Conservation (phyloP, 2,113 vertebrate species). For the Camelus bactrianus region DNA sequence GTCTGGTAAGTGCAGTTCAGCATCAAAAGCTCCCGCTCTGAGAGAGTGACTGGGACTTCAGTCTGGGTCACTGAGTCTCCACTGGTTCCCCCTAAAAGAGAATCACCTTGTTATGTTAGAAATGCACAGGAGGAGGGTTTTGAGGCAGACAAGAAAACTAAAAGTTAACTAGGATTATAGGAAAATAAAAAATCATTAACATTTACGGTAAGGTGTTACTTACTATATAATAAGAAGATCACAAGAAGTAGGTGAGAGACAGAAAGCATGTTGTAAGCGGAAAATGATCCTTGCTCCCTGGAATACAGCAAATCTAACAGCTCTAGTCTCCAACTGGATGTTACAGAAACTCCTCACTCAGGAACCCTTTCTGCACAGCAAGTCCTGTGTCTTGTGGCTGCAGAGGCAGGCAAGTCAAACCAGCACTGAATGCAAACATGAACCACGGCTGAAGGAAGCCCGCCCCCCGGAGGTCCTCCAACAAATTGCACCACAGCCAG, state of each 20-base stretch:
- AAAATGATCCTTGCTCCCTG: background rate
- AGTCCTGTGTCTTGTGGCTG: too few species aligned
- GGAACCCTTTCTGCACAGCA: too few species aligned
- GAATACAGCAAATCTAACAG: background rate
- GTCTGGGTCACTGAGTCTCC: constrained; percentile 64
- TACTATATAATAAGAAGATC: constrained; percentile 26
- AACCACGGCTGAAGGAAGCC: too few species aligned
- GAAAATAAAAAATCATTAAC: background rate
- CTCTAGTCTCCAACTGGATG: too few species aligned
- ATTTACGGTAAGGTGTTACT: constrained; percentile 13
- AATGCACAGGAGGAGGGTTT: background rate
- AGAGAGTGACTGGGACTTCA: background rate
- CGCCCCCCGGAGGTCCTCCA: too few species aligned
- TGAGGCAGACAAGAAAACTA: background rate
- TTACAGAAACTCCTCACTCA: background rate
- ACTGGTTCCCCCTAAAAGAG: background rate
- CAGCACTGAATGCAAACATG: too few species aligned
- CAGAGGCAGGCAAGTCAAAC: too few species aligned
- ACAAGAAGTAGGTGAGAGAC: background rate
- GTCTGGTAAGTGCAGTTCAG: constrained; percentile 13
- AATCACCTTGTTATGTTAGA: background rate
- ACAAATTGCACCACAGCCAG: too few species aligned
- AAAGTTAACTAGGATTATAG: background rate
- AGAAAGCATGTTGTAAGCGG: constrained; percentile 34
- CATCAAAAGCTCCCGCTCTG: background rate